A percentile compares a stretch with the other conserved stretches of the same genome.
phyloP scores from a whole-genome alignment of 1,140 invertebrate genomes.

The Drosophila pachea region DNA sequence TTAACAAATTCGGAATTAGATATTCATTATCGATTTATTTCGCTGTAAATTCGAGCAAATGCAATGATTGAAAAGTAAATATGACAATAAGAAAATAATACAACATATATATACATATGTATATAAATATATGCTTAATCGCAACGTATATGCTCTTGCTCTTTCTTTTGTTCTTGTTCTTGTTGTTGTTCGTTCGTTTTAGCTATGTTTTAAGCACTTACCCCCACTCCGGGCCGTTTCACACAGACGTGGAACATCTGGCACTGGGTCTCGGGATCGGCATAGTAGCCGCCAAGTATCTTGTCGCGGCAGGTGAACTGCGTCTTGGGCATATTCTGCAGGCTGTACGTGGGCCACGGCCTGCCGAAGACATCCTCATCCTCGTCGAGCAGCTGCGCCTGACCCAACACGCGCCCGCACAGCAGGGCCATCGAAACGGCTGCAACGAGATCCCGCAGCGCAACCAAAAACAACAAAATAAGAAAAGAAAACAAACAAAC shows the following conservation, averaged over 20 bases:
- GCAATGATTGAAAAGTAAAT: too few species aligned
- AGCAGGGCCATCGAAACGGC: conserved; percentile 49
- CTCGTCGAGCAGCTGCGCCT: conserved; percentile 64
- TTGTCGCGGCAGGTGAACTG: conserved; percentile 92
- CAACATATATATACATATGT: background rate
- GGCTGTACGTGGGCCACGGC: conserved; percentile 84
- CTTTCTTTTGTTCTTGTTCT: conserved; percentile 4
- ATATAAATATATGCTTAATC: background rate
- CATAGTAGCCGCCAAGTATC: conserved; percentile 94
- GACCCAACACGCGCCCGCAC: conserved; percentile 31
- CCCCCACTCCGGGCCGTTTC: conserved; percentile 86
- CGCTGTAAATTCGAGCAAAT: too few species aligned
- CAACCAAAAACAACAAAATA: background rate
- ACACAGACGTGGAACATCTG: conserved; percentile 96
- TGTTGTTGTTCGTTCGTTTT: conserved; percentile 20
- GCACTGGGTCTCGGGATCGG: conserved; percentile 93
- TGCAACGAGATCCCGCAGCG: conserved; percentile 23
- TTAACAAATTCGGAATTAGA: too few species aligned
- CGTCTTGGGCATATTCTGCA: conserved; percentile 90
- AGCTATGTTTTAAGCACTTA: conserved; percentile 78
- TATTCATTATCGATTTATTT: too few species aligned
- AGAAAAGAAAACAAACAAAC: conserved; percentile 25
- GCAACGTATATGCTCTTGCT: background rate
- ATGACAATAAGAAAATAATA: too few species aligned
- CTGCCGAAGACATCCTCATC: conserved; percentile 67